Evolutionary conservation across 2,113 vertebrate species (phyloP).

Genomic region (Egretta garzetta): DNA sequence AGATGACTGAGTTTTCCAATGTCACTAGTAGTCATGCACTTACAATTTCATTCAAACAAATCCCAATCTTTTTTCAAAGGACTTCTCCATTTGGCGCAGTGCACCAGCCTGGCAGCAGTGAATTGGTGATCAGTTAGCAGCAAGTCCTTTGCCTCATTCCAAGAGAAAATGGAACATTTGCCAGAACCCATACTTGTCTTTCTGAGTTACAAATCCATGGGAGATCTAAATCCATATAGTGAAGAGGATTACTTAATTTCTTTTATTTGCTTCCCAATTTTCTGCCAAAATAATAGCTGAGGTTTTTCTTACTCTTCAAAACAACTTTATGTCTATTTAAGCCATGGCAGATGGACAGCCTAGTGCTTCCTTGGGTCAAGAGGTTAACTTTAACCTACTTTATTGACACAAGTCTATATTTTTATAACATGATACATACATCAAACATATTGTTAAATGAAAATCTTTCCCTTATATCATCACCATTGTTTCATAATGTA

Average conservation of each 20-base stretch:
- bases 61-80: not conserved
- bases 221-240: conserved; percentile 10
- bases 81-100: not conserved
- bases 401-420: not conserved
- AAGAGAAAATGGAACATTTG: conserved; percentile 25
- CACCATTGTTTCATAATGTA: not conserved
- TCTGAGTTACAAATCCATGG: conserved; percentile 33
- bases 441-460: not conserved
- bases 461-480: not conserved
- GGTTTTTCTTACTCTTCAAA: not conserved
- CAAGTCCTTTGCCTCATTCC: conserved; percentile 2
- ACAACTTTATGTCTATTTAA: not conserved
- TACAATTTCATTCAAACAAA: not conserved
- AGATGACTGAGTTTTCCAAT: not conserved
- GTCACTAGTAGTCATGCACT: not conserved
- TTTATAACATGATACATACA: not conserved
- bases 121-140: not conserved
- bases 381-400: not conserved
- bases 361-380: not conserved
- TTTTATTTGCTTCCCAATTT: conserved; percentile 19
- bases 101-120: not conserved
- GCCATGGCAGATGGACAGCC: not conserved
- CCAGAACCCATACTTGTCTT: conserved; percentile 39
- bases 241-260: not conserved
- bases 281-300: conserved; percentile 13